phyloP scores from a whole-genome alignment of 1,140 invertebrate species.

The Drosophila repleta region DNA sequence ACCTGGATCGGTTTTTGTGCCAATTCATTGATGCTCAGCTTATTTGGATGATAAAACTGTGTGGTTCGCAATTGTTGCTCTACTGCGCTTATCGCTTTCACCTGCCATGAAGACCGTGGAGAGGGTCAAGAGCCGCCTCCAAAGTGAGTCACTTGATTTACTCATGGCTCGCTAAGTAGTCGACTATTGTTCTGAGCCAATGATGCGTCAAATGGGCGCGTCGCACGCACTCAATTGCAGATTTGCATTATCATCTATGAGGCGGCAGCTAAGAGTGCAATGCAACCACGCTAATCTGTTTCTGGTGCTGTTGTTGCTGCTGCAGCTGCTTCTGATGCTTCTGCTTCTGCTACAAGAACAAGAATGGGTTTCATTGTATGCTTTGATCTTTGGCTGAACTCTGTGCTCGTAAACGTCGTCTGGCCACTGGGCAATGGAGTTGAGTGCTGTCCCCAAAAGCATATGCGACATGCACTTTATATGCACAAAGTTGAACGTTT shows the following conservation, averaged over 20 bases:
- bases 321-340: too few species aligned
- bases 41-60: constrained; percentile 25
- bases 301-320: too few species aligned
- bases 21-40: constrained; percentile 65
- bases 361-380: constrained; percentile 66
- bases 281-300: constrained; percentile 40
- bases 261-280: constrained; percentile 20
- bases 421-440: constrained; percentile 4
- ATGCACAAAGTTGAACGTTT: constrained; percentile 63
- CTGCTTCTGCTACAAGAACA: constrained; percentile 63
- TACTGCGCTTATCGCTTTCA: constrained; percentile 1
- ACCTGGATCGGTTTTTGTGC: constrained; percentile 49
- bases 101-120: constrained; percentile 20
- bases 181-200: constrained; percentile 58
- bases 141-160: constrained; percentile 44
- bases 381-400: constrained; percentile 43
- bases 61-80: not conserved
- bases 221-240: constrained; percentile 33
- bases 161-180: constrained; percentile 33
- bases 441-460: constrained; percentile 17
- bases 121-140: constrained; percentile 49
- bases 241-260: constrained; percentile 61
- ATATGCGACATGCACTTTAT: constrained; percentile 23
- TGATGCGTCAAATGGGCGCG: constrained; percentile 60
- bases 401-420: not conserved